Base-by-base conservation (phyloP, 2,113 vertebrate species). In the Ceyx margarethae region DNA sequence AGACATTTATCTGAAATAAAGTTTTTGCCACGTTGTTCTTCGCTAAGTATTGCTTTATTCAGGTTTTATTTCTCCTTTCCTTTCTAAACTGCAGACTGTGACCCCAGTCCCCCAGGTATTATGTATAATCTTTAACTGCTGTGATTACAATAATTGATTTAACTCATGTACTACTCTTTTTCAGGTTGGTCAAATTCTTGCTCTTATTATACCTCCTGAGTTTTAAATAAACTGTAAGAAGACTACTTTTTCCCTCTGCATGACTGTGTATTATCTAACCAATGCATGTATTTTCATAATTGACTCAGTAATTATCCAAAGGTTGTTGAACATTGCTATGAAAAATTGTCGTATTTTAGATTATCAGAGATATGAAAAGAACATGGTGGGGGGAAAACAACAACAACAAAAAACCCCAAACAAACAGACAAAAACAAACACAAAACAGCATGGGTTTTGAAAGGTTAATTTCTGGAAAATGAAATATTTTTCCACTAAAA, bases 1-100 rank as follows among this genome's bases (percentile, higher is more conserved):
- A 93, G 66, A n/a, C 4, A 92, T 80, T 74, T 40, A 90, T 56
- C 21, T 61, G 89, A 94, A 88, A 78, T 43, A 93, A 96, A 78
- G 10, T 43, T 65, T 91, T 74, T 76, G 37, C 33, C 6, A 71
- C 45, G 42, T 31, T 31, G 11, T 80, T 79, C 11, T 51, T 81
- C 37, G 64, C 33, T 51, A 79, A 80, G 15, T 31, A 45, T 58
- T n/a, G 5, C 7, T 78, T 65, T 25, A 31, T 35, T 42, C 9
- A 19, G 22, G 29, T 61, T 81, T 72, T 51, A 46, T 42, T 66
- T 53, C 66, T 62, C 16, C 5, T 5, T 71, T 10, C 6, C 21
- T 62, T 81, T 82, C 45, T 71, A 80, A 87, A 86, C 15, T 12
- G 15, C 35, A 54, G 14, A 20, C 14, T 35, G 5, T 48, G 28